Base-by-base conservation (phyloP, 35 echinoderm and acorn worm species). In the Ophiothrix spiculata region DNA sequence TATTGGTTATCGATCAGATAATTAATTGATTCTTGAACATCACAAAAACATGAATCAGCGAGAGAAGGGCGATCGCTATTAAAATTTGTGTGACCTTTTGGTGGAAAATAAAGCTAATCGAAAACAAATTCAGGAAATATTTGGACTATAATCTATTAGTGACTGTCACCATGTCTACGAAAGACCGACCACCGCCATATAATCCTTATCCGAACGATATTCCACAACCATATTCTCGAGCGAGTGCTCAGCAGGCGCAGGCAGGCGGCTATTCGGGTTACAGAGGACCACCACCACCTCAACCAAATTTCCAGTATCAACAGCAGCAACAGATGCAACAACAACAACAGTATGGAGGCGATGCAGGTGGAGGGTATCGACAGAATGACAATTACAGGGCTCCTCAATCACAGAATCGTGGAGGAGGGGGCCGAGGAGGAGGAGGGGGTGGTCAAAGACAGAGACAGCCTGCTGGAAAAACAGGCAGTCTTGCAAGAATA, bases 201-300 rank as follows among this genome's bases (percentile, higher is more conserved):
- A 69, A 69, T n/a, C 60, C 60, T 6, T 69, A 69, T 49, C 60
- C 60, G 23, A 69, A 69, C 60, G 60, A 69, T 28, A 69, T 69
- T 69, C 60, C 60, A 49, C 25, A 69, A 69, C 10, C 60, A 28
- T 69, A 69, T 69, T 69, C 60, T 69, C 60, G 60, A 2, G 60
- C 8, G 6, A 69, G 60, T 69, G 8, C n/a, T n/a, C n/a, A n/a
- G n/a, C n/a, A n/a, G n/a, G n/a, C 60, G 60, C 10, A n/a, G 19
- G 42, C 42, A 49, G 60, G 16, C 60, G 60, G 60, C 29, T 69
- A 69, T 69, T 28, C 23, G 60, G 60, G 60, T n/a, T n/a, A 15
- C 60, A 25, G 60, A 15, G 60, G 60, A 6, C 60, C 60, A 12
- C 60, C 60, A 69, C 60, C 60, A 10, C 8, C 60, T 2, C 60